Evolutionary conservation across 92 coral and sea anemone species (phyloP), one percentile per base, ranked within the genome.

Genomic region (Montipora capitata): DNA sequence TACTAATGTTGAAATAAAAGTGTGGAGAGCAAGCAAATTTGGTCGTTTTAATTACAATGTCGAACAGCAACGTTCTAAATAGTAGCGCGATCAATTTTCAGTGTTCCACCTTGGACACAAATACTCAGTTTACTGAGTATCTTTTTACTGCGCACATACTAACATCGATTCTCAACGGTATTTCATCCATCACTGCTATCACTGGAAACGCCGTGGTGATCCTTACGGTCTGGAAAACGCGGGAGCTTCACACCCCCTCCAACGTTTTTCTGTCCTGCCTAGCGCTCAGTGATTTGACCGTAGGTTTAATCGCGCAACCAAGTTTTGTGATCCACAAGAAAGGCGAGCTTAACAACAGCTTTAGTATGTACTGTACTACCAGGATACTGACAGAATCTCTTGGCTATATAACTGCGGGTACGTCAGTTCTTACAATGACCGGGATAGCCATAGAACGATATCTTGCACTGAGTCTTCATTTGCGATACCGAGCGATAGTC

Each of bases 231-330:
- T 85, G 84, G 88, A 74, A 69, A 66, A 89, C 85, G 0, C 83
- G 75, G 4, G 15, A 80, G 2, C 86, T 89, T 8, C 89, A 89
- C 45, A 78, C 95, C 4, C 95, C 93, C 40, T 92, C 95, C 10
- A 92, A 80, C 77, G 81, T 80, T 15, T 83, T 92, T 14, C 87
- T 92, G 2, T 79, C 91, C 40, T 85, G 93, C 39, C 85, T 92
- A 45, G 90, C 93, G n/a, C n/a, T 92, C 35, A 82, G 93, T 14
- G 95, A 92, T 18, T 51, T 92, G 3, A 63, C 84, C 42, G 95
- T 92, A n/a, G 95, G 93, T 2, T 80, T 92, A 12, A 16, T 92
- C 12, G 93, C 95, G 2, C 95, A 92, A 58, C 95, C 95, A 13
- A 68, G 77, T 38, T 92, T 92, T 56, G 95, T 89, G 3, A 81